Base-by-base conservation (phyloP, 2,888 invertebrate genomes). In the Candidula unifasciata region DNA sequence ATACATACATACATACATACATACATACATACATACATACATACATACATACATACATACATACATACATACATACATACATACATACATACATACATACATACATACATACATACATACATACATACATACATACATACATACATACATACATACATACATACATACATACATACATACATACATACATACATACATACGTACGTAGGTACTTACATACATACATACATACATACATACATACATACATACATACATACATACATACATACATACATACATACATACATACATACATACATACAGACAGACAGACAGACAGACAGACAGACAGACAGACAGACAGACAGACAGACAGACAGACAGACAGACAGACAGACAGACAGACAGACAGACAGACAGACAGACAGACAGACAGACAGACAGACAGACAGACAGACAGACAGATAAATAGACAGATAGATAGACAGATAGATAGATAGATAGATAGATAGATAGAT, bases 61-160 rank as follows among this genome's bases (percentile, higher is more conserved):
- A 69, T 35, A 69, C 21, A 69, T 69, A 69, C 18, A 69, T 69
- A 69, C 21, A 69, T 35, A 69, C 18, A 69, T 69, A 69, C 18
- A 69, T 35, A 69, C 21, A 69, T 35, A 69, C 18, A 27, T 64
- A 64, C n/a, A 64, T 64, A 64, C n/a, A 64, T 64, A 64, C n/a
- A 64, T 64, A 64, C n/a, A 64, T 64, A 64, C n/a, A 64, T 21
- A 30, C 33, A 30, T 30, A 68, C 33, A 68, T 68, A 69, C 35
- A 69, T 35, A 69, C 35, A 69, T 35, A 69, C 35, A 69, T 35
- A 69, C 35, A 69, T 35, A 69, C 35, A 69, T 18, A 69, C 3
- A 69, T 69, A 52, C n/a, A 76, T 54, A 76, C 24, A 52, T 27
- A 66, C 16, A 66, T 66, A 66, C 27, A 66, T 27, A 27, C 27